Evolutionary conservation across 2,113 vertebrate species (phyloP).

Genomic region (Nyctereutes procyonoides): DNA sequence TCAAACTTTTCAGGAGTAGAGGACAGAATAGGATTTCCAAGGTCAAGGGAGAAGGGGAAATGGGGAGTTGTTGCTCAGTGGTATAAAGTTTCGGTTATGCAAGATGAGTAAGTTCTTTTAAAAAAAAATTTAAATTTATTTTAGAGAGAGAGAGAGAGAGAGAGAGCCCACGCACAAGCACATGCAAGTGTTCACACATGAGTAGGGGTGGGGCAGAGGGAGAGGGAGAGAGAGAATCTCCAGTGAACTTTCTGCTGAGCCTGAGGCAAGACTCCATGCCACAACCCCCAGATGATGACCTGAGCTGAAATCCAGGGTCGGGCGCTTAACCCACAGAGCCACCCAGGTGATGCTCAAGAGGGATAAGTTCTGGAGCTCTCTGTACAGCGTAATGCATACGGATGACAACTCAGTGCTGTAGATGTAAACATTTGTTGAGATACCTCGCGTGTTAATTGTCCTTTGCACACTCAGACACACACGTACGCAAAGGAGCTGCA

Average conservation of each 20-base stretch:
- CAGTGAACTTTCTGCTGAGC: no score
- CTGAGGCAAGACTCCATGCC: no score
- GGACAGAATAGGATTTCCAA: background rate
- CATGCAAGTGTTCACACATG: rapidly evolving
- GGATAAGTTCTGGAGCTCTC: background rate
- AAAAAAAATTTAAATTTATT: no score
- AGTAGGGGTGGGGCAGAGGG: no score
- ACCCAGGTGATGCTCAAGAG: background rate
- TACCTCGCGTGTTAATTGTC: background rate
- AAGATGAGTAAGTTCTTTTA: background rate
- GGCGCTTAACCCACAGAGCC: no score
- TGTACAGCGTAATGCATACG: background rate
- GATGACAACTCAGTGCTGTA: background rate
- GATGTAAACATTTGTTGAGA: background rate
- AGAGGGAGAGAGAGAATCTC: no score
- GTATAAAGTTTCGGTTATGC: background rate
- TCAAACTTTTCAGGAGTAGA: background rate
- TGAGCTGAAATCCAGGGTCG: no score
- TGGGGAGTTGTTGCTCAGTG: background rate
- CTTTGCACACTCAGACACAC: background rate
- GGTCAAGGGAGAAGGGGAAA: background rate
- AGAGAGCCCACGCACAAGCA: no score
- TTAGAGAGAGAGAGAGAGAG: no score
- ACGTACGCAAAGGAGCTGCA: background rate
- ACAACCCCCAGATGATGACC: no score